phyloP scores from a whole-genome alignment of 23 tunicate species.

The Botrylloides violaceus region DNA sequence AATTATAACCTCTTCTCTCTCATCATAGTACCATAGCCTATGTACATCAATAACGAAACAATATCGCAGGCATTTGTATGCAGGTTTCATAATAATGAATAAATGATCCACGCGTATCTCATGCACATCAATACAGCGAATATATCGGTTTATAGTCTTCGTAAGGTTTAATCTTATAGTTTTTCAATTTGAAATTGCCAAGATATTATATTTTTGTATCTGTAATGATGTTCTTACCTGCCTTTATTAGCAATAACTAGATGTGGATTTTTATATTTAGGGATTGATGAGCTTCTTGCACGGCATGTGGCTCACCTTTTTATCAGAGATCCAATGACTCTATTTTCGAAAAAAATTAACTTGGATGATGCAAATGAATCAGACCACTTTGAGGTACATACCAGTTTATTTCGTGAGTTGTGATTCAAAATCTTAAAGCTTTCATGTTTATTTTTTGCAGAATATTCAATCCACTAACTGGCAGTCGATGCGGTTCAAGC shows the following conservation, averaged over 20 bases:
- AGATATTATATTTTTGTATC: too few relatives aligned
- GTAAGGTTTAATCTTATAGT: too few relatives aligned
- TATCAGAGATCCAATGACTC: constrained; percentile 77
- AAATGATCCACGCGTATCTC: too few relatives aligned
- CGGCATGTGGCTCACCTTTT: constrained; percentile 84
- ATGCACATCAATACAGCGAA: too few relatives aligned
- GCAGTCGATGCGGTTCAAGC: constrained; percentile 97
- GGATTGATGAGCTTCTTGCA: constrained; percentile 75
- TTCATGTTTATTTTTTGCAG: constrained; percentile 40
- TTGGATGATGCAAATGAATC: constrained; percentile 61
- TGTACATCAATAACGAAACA: too few relatives aligned
- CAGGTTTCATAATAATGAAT: too few relatives aligned
- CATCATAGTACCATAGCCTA: too few relatives aligned
- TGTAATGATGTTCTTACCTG: too few relatives aligned
- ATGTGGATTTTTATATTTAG: constrained; percentile 20
- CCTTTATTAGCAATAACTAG: neutral
- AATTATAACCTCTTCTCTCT: neutral
- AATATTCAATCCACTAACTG: constrained; percentile 93
- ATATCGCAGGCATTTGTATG: too few relatives aligned
- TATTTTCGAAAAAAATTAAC: constrained; percentile 70
- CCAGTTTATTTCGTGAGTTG: neutral
- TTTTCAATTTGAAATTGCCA: too few relatives aligned
- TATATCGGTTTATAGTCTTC: too few relatives aligned
- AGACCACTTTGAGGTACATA: constrained; percentile 82
- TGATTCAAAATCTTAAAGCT: too few relatives aligned